Conservation (phyloP, 1,140 invertebrate species). For the Conus betulinus region DNA sequence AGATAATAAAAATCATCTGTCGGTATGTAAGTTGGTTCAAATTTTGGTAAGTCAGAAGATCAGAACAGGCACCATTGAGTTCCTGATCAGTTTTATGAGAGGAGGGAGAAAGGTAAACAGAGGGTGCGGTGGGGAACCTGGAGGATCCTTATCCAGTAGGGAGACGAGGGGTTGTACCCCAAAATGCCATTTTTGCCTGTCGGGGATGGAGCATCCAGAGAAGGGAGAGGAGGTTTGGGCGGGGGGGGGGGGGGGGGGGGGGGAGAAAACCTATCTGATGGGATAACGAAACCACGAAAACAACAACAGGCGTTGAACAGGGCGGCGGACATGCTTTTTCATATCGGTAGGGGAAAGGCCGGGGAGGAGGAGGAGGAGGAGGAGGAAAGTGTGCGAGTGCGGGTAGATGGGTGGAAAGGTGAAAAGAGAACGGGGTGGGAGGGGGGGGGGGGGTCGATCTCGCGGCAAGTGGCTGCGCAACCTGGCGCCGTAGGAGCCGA, state of each 20-base stretch:
- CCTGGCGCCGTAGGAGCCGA: background rate
- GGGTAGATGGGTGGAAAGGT: background rate
- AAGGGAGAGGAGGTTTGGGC: background rate
- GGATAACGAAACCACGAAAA: no score
- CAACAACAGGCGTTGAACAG: no score
- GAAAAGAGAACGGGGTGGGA: background rate
- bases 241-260: no score
- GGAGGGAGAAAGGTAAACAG: background rate
- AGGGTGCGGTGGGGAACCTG: background rate
- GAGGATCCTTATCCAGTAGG: background rate
- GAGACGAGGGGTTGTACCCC: background rate
- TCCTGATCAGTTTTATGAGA: background rate
- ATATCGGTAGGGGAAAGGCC: no score
- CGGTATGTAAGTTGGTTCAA: no score
- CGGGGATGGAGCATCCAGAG: background rate
- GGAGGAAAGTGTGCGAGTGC: background rate
- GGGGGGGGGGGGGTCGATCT: no score
- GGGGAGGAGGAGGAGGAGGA: background rate
- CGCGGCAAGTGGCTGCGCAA: background rate
- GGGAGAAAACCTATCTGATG: no score
- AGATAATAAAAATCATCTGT: no score
- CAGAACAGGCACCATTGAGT: no score
- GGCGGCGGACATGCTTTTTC: no score
- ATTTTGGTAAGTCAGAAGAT: no score
- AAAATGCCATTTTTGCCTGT: background rate